These are phyloP conservation scores for Pharmacophagus antenor DNA, from an alignment of 2,888 invertebrate species.

Conservation along the genomic window DNA sequence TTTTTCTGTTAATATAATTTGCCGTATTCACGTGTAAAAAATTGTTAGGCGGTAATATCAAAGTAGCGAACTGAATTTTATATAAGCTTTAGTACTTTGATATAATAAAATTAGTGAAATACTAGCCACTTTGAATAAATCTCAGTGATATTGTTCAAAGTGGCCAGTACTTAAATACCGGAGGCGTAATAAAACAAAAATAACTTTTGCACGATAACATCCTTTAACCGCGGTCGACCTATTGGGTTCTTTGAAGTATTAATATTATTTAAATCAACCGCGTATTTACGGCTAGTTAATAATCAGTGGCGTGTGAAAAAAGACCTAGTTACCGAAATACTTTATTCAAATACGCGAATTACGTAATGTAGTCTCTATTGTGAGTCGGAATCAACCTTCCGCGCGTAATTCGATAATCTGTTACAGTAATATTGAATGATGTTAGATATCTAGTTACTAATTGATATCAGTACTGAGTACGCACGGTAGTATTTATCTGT, in stretches of 20 bases:
- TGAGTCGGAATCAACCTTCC: constrained; percentile 13
- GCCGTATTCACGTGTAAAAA: too few species aligned
- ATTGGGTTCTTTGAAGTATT: constrained; percentile 8
- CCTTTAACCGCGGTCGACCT: constrained; percentile 2
- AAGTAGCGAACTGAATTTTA: too few species aligned
- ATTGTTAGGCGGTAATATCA: too few species aligned
- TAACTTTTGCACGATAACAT: constrained; percentile 2
- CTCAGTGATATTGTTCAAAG: background rate
- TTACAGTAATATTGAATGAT: constrained; percentile 4
- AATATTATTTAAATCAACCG: constrained; percentile 10
- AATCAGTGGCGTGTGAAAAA: constrained; percentile 31
- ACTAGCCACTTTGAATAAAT: background rate
- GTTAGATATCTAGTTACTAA: background rate
- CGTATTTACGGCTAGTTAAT: constrained; percentile 24
- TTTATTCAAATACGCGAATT: constrained; percentile 25
- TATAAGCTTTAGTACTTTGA: too few species aligned
- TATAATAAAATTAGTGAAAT: too few species aligned
- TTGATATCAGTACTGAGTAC: background rate
- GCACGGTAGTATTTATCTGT: too few species aligned
- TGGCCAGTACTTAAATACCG: background rate
- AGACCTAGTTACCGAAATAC: constrained; percentile 32
- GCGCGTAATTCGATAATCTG: constrained; percentile 21
- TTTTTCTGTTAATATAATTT: too few species aligned
- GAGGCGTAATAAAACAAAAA: background rate
- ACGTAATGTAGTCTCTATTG: constrained; percentile 17